Conservation (phyloP, 2,113 vertebrate genomes). For the Hepsetus odoe region DNA sequence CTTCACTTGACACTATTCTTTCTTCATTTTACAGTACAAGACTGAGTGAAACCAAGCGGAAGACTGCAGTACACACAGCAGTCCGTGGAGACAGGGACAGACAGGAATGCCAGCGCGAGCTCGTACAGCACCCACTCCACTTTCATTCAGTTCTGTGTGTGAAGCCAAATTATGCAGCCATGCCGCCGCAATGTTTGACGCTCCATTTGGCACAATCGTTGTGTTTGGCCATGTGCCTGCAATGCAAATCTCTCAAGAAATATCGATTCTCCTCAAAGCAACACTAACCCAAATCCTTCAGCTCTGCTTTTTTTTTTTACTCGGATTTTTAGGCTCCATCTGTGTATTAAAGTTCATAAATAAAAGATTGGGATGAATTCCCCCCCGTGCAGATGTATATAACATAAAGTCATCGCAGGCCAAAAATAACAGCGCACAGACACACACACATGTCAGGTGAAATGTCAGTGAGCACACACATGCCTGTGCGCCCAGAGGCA, state of each 20-base stretch:
- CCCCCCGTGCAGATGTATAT: not conserved
- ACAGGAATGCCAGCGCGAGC: not conserved
- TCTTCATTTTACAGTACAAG: too few species aligned
- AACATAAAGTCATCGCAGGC: not conserved
- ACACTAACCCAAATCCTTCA: not conserved
- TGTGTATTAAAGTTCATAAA: constrained; percentile 28
- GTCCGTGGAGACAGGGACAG: not conserved
- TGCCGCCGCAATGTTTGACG: constrained; percentile 2
- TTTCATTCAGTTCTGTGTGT: too few species aligned
- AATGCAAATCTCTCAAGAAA: constrained; percentile 32
- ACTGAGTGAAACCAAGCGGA: too few species aligned
- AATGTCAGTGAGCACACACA: constrained; percentile 32
- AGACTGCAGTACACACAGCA: not conserved
- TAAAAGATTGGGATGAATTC: not conserved
- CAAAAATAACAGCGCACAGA: not conserved
- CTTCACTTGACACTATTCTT: too few species aligned
- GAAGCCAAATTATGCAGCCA: too few species aligned
- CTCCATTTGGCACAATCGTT: constrained; percentile 1
- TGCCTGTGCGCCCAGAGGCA: not conserved
- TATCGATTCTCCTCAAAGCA: constrained; percentile 28
- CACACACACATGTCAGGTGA: constrained; percentile 13
- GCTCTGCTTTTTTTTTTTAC: not conserved
- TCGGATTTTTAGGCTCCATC: not conserved
- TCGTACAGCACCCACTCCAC: too few species aligned
- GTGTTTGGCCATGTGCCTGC: constrained; percentile 22